phyloP scores from a whole-genome alignment of 2,888 invertebrate species.

The Alcis repandata region DNA sequence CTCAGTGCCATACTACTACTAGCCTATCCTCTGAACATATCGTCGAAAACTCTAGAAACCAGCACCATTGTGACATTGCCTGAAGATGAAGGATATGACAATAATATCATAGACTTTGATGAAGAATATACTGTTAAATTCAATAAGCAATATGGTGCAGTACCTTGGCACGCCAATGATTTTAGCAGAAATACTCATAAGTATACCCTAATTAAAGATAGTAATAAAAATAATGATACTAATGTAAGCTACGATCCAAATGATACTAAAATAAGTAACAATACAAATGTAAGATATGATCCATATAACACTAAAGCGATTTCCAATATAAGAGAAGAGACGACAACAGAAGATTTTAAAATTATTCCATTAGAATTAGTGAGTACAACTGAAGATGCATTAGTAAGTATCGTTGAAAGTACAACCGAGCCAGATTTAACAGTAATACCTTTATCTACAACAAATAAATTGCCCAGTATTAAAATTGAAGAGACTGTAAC shows the following conservation, averaged over 20 bases:
- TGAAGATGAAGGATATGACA: slow-evolving; percentile 66
- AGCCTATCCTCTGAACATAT: slow-evolving; percentile 51
- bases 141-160: slow-evolving; percentile 68
- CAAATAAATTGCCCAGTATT: slow-evolving; percentile 60
- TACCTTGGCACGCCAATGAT: slow-evolving; percentile 66
- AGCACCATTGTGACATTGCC: slow-evolving; percentile 49
- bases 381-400: slow-evolving; percentile 73
- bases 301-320: slow-evolving; percentile 47
- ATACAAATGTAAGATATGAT: slow-evolving; percentile 24
- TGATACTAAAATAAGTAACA: slow-evolving; percentile 46
- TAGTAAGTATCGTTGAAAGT: slow-evolving; percentile 68
- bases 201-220: slow-evolving; percentile 70
- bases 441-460: slow-evolving; percentile 75
- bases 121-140: slow-evolving; percentile 74
- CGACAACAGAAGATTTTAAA: slow-evolving; percentile 67
- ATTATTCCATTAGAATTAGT: slow-evolving; percentile 78
- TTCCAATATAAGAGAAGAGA: slow-evolving; percentile 51
- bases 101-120: slow-evolving; percentile 79
- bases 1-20: slow-evolving; percentile 69
- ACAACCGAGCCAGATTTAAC: slow-evolving; percentile 74
- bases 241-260: slow-evolving; percentile 37
- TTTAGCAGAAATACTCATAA: slow-evolving; percentile 72
- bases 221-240: slow-evolving; percentile 37
- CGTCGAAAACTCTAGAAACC: slow-evolving; percentile 63
- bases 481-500: slow-evolving; percentile 68